Evolutionary conservation across 2,113 vertebrate species (phyloP).

Genomic region (Phrynosoma blainvillii): DNA sequence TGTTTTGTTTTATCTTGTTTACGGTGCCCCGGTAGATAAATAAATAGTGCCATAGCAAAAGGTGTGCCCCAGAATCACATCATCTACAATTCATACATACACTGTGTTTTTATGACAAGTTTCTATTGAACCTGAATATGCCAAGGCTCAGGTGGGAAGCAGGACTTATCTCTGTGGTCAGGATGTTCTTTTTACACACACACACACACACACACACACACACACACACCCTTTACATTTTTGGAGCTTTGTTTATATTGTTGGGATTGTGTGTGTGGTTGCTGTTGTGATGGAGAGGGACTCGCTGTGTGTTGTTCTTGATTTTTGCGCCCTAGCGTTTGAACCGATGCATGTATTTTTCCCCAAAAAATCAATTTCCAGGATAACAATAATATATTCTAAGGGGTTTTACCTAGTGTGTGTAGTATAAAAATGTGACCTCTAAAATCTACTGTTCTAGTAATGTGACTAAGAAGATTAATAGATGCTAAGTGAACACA

Average conservation of each 20-base stretch:
- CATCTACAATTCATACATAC: neutral
- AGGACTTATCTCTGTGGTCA: slow-evolving; percentile 25
- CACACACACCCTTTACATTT: neutral
- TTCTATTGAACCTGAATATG: neutral
- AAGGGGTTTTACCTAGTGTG: no score
- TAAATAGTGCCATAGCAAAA: neutral
- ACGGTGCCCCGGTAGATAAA: neutral
- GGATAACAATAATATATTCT: neutral
- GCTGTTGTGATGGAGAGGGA: neutral
- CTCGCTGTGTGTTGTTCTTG: neutral
- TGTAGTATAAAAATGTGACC: neutral
- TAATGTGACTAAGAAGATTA: neutral
- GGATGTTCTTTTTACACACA: neutral
- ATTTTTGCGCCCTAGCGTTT: neutral
- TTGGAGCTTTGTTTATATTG: neutral
- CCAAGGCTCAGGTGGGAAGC: no score
- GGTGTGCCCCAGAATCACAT: neutral
- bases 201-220: neutral
- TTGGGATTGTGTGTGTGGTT: neutral
- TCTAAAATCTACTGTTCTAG: neutral
- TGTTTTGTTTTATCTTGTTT: neutral
- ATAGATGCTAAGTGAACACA: neutral
- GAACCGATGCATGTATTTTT: neutral
- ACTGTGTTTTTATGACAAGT: neutral
- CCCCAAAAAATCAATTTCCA: neutral